Conservation (phyloP, 1,140 invertebrate genomes). For the Aphaenogaster floridana region DNA sequence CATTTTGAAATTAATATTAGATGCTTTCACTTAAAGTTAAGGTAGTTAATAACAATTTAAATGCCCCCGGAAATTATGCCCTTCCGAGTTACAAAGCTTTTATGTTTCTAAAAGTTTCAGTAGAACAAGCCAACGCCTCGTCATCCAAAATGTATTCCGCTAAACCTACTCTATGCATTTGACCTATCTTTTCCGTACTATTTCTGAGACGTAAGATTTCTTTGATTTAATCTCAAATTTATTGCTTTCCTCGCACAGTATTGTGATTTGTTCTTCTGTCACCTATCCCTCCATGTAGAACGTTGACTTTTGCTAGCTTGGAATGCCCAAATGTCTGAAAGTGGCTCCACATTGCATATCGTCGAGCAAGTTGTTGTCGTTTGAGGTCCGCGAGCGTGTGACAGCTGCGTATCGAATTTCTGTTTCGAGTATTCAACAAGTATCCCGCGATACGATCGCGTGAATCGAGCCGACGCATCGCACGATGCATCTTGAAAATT, state of each 20-base stretch:
- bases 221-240: not conserved
- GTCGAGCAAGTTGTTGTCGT: conserved; percentile 33
- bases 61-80: not conserved
- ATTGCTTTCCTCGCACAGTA: not conserved
- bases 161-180: not conserved
- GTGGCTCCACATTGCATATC: not conserved
- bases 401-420: conserved; percentile 51
- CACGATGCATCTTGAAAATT: conserved; percentile 41
- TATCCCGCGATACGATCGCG: not conserved
- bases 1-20: not conserved
- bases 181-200: not conserved
- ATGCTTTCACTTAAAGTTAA: not conserved
- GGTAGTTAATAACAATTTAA: conserved; percentile 8
- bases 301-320: not conserved
- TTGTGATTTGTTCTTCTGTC: not conserved
- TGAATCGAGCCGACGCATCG: conserved; percentile 15
- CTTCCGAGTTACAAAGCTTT: not conserved
- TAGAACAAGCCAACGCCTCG: not conserved
- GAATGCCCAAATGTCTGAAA: not conserved
- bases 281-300: too few species aligned
- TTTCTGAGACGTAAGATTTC: not conserved
- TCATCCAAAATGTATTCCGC: not conserved
- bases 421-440: conserved; percentile 61
- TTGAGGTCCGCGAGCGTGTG: not conserved
- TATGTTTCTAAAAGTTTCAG: conserved; percentile 18